Evolutionary conservation across 2,113 vertebrate species (phyloP).

Genomic region (Zeus faber): DNA sequence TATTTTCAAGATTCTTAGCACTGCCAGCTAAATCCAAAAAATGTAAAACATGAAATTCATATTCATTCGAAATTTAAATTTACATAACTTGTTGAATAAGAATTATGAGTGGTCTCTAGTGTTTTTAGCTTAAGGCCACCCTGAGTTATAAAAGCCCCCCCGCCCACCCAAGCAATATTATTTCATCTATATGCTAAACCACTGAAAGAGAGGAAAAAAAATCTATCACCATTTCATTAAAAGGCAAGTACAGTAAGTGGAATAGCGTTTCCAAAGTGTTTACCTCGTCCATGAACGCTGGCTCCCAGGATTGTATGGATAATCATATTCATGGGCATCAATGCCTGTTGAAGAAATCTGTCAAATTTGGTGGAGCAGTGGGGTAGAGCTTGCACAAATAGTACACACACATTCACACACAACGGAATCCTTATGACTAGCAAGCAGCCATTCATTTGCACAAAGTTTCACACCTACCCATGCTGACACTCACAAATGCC

Average conservation of each 20-base stretch:
- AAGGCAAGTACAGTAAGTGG: slow-evolving; percentile 9
- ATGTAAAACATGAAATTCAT: too few species aligned
- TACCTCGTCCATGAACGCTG: slow-evolving; percentile 3
- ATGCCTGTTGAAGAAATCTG: not conserved
- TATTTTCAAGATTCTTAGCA: too few species aligned
- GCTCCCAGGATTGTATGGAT: not conserved
- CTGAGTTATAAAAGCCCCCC: not conserved
- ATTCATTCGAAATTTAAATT: not conserved
- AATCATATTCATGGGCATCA: slow-evolving; percentile 4
- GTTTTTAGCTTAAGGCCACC: not conserved
- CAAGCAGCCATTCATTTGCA: too few species aligned
- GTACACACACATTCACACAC: too few species aligned
- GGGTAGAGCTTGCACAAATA: not conserved
- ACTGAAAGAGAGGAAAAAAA: slow-evolving; percentile 12
- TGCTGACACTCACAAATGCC: too few species aligned
- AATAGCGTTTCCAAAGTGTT: slow-evolving; percentile 7
- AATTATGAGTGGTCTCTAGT: not conserved
- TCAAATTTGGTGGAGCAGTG: not conserved
- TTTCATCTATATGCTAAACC: slow-evolving; percentile 12
- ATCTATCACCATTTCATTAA: slow-evolving; percentile 12
- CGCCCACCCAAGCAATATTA: not conserved
- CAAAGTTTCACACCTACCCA: too few species aligned
- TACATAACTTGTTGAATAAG: not conserved
- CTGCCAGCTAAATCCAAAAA: not conserved
- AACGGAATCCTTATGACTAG: too few species aligned